These are phyloP conservation scores for Sebastes vulpes DNA, from an alignment of 2,797 vertebrate genomes.

Conservation along the genomic window DNA sequence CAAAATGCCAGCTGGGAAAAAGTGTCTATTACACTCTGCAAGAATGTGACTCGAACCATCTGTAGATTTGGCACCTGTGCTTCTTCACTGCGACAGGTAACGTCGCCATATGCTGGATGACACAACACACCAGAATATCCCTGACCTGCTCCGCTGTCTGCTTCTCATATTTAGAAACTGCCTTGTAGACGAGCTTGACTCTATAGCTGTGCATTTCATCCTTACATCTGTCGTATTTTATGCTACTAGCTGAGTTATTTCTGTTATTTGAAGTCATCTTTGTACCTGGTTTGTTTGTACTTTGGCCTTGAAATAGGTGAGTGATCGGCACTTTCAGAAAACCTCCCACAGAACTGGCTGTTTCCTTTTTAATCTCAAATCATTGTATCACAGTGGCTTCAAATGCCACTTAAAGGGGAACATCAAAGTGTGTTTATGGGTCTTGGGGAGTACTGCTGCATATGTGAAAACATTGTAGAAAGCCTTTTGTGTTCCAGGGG, in stretches of 20 bases:
- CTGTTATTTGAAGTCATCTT: not conserved
- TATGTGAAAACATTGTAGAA: not conserved
- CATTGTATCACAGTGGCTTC: not conserved
- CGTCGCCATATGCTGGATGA: slow-evolving; percentile 33
- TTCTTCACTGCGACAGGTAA: slow-evolving; percentile 4
- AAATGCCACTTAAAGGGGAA: not conserved
- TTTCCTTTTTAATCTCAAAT: slow-evolving; percentile 17
- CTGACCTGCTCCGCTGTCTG: not conserved
- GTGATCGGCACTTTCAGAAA: not conserved
- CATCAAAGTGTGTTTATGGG: slow-evolving; percentile 21
- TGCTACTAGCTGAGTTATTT: not conserved
- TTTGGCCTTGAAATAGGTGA: not conserved
- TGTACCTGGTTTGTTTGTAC: slow-evolving; percentile 1
- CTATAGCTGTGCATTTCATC: not conserved
- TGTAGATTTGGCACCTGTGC: not conserved
- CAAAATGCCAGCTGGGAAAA: slow-evolving; percentile 14
- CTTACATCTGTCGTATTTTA: slow-evolving; percentile 13
- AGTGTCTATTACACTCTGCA: not conserved
- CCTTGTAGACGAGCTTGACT: not conserved
- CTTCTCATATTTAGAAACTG: slow-evolving; percentile 16
- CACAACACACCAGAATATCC: slow-evolving; percentile 11
- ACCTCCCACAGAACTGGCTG: not conserved
- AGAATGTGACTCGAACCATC: slow-evolving; percentile 20
- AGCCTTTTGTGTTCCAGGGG: slow-evolving; percentile 1
- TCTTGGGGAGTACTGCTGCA: not conserved